Conservation (phyloP, 2,797 vertebrate genomes). For the Bovichtus variegatus region DNA sequence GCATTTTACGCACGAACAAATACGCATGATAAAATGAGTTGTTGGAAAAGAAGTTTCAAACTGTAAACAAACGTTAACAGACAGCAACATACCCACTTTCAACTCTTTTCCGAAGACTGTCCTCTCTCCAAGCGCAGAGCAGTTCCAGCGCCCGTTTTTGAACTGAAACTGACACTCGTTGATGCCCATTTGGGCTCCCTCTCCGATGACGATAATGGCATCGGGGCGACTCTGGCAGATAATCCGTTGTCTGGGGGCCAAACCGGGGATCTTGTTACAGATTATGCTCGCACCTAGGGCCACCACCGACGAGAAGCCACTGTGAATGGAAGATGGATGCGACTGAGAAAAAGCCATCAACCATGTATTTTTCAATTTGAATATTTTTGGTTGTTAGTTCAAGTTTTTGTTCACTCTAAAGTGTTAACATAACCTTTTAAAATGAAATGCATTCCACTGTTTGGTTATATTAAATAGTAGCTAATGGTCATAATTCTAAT, state of each 20-base stretch:
- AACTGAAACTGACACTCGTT: conserved; percentile 99
- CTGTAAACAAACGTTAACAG: conserved; percentile 76
- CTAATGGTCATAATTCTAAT: neutral
- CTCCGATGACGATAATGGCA: conserved; percentile 98
- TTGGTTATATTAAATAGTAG: neutral
- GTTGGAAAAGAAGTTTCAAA: conserved; percentile 12
- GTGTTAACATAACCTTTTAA: neutral
- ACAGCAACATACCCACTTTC: conserved; percentile 98
- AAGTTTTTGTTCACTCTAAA: neutral
- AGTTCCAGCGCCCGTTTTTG: conserved; percentile 97
- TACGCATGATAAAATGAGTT: neutral
- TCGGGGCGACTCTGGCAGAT: conserved; percentile 99
- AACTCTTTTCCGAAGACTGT: conserved; percentile 99
- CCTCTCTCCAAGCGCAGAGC: conserved; percentile 96
- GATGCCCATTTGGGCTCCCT: conserved; percentile 98
- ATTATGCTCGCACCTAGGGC: conserved; percentile 98
- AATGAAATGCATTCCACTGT: neutral
- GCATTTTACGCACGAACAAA: conserved; percentile 41
- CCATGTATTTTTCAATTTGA: neutral
- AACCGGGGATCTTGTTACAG: conserved; percentile 98
- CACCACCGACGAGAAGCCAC: conserved; percentile 97
- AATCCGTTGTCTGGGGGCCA: conserved; percentile 96
- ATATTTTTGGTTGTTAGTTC: neutral
- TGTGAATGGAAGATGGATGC: conserved; percentile 75
- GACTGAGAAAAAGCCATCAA: conserved; percentile 38